Evolutionary conservation across 2,888 invertebrate genomes (phyloP), one percentile per base, ranked within the genome.

Genomic region (Pyrrhosoma nymphula): DNA sequence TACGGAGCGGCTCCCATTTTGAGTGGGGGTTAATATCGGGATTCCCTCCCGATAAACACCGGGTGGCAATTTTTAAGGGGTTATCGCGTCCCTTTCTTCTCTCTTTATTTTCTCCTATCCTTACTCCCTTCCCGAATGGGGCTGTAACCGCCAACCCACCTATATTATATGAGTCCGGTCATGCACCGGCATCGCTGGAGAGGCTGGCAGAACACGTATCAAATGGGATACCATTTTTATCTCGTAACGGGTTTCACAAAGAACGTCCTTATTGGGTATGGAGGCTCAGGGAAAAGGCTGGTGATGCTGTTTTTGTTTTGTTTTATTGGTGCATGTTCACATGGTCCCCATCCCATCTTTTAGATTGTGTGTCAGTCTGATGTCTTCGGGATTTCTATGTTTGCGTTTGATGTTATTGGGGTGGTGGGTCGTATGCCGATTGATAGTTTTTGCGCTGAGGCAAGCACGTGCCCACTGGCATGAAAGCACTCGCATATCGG

Each of bases 11-110:
- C 12, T n/a, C 82, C 82, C 82, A 16, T 35, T 60, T 60, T 20
- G 60, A 20, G 35, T 35, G 14, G 82, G 35, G 82, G 30, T 82
- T 82, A 35, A 82, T 82, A 35, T 35, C n/a, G 26, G 82, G 12
- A 82, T 82, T 35, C 35, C 60, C 20, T 60, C 30, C 82, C 18
- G 82, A 82, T 82, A 82, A 82, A 82, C 82, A 82, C 82, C 82
- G 82, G 82, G 35, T 82, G 82, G 82, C 82, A 82, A 82, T 82
- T 82, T 82, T 35, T 35, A 82, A 26, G 82, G 35, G 30, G 6
- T 0, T 35, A 2, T 35, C 26, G 10, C n/a, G 0, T 69, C 69
- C 26, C 69, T 69, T 35, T 35, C 16, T 35, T 35, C 35, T 82
- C 35, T n/a, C 14, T 82, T 14, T 18, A 3, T 35, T 35, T 82